phyloP scores from a whole-genome alignment of 2,888 invertebrate species.

The Achlya flavicornis region DNA sequence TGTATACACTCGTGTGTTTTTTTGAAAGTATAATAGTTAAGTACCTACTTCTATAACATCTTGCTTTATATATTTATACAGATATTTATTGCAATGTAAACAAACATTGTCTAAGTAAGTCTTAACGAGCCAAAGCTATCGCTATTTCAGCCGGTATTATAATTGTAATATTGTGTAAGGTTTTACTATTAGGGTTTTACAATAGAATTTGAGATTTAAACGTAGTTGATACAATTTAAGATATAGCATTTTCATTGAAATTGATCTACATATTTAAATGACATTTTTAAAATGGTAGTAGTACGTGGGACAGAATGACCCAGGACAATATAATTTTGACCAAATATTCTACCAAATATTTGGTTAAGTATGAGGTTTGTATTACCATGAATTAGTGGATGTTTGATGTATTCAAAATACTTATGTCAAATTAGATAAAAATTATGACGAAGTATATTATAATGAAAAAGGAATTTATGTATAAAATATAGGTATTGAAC shows the following conservation, averaged over 20 bases:
- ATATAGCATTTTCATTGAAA: conserved; percentile 45
- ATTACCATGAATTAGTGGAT: conserved; percentile 61
- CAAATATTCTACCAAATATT: conserved; percentile 76
- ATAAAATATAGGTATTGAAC: conserved; percentile 61
- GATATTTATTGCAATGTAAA: conserved; percentile 24
- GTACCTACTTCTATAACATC: conserved; percentile 20
- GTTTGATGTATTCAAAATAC: conserved; percentile 60
- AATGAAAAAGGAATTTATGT: conserved; percentile 75
- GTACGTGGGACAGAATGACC: conserved; percentile 54
- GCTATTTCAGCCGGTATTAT: conserved; percentile 53
- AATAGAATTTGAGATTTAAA: conserved; percentile 37
- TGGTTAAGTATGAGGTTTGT: conserved; percentile 65
- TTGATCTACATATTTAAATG: conserved; percentile 36
- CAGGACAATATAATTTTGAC: conserved; percentile 79
- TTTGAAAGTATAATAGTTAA: conserved; percentile 23
- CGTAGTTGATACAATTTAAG: conserved; percentile 48
- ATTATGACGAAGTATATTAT: conserved; percentile 67
- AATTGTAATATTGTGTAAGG: conserved; percentile 39
- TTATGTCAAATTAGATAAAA: conserved; percentile 74
- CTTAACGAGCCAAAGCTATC: conserved; percentile 61
- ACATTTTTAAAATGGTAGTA: conserved; percentile 48
- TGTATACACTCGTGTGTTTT: conserved; percentile 25
- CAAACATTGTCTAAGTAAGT: conserved; percentile 39
- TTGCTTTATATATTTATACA: conserved; percentile 46
- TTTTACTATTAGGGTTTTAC: conserved; percentile 47